phyloP scores from a whole-genome alignment of 2,113 vertebrate genomes.

The Gymnogyps californianus region DNA sequence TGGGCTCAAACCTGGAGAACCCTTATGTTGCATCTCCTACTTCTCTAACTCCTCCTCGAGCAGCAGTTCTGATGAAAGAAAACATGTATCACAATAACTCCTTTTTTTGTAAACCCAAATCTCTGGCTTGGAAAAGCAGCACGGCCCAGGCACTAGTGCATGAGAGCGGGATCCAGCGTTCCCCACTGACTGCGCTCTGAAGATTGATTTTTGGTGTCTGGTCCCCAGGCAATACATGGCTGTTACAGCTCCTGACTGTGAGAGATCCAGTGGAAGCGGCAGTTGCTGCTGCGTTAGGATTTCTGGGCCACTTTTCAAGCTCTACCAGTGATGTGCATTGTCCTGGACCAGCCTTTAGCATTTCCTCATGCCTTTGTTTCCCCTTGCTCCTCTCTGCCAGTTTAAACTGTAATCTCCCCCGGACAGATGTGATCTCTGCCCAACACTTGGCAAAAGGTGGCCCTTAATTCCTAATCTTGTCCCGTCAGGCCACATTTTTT shows the following conservation, averaged over 20 bases:
- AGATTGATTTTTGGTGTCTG: neutral
- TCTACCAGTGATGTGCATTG: neutral
- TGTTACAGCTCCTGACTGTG: neutral
- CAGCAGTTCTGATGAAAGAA: neutral
- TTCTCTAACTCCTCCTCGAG: neutral
- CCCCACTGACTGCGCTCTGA: neutral
- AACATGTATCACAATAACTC: neutral
- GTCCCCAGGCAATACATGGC: neutral
- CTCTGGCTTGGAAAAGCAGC: neutral
- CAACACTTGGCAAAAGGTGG: neutral
- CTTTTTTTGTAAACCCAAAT: neutral
- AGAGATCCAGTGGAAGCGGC: neutral
- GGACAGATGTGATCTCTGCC: neutral
- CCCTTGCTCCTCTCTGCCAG: neutral
- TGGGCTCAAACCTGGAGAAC: neutral
- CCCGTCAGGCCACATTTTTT: accelerated
- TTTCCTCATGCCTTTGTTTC: neutral
- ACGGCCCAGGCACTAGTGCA: accelerated
- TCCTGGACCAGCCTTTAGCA: neutral
- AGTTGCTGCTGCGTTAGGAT: neutral
- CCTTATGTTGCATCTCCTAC: neutral
- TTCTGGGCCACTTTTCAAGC: neutral
- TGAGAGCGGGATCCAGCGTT: neutral
- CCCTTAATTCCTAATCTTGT: neutral
- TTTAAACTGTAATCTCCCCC: neutral